Evolutionary conservation across 1,140 invertebrate species (phyloP), one percentile per base, ranked within the genome.

Genomic region (Musca vetustissima): DNA sequence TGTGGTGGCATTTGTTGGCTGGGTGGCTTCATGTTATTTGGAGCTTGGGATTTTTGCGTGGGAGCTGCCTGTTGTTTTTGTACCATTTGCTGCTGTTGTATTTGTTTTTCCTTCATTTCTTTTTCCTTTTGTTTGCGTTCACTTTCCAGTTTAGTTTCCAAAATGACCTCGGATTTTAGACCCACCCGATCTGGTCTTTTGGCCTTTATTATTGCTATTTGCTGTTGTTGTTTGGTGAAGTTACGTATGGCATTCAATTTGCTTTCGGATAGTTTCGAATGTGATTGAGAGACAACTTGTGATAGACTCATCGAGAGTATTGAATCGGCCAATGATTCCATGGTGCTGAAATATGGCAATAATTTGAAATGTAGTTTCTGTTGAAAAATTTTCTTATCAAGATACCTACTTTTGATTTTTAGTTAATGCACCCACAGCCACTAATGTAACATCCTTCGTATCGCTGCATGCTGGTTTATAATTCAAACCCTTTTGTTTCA

Each of bases 151-250:
- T 76, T 80, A 3, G 76, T 76, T 67, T 81, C 80, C 19, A 81
- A 68, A 15, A 83, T 76, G 1, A 83, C 77, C 66, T 83, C 81
- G 0, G 81, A 83, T 21, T 80, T 80, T 0, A 83, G 69, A 2
- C 77, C 79, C 2, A 80, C 70, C 24, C 79, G 75, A 73, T 81
- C 73, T 2, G 81, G 81, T 25, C 81, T 72, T 67, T 79, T 76
- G 4, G 81, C 80, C 69, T 75, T 76, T 11, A 83, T 81, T 0
- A 71, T 71, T 11, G 66, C 67, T n/a, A 82, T 70, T 43, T 79
- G 77, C 14, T 73, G 72, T 47, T 72, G 69, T 13, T 75, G 66
- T 14, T 72, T 65, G 15, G 73, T 49, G 15, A 65, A 55, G 6
- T 78, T 64, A 0, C 79, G 68, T 1, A 83, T 73, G 21, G 69